These are phyloP conservation scores for Scatophagus argus DNA, from an alignment of 2,113 vertebrate species.

Conservation along the genomic window DNA sequence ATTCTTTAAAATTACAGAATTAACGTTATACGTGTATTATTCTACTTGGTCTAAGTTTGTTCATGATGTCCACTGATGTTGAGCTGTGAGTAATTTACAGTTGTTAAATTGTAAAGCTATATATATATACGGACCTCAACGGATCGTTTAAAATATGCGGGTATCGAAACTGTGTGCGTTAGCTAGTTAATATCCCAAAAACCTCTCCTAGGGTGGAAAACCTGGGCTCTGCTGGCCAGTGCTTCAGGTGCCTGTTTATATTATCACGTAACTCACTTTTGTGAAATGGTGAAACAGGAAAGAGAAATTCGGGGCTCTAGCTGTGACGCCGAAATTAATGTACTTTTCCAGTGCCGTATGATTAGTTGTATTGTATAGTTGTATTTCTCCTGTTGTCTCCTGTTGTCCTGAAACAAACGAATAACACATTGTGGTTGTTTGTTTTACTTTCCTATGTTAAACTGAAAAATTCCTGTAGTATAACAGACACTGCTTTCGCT, in stretches of 20 bases:
- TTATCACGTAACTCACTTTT: not conserved
- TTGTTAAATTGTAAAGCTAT: not conserved
- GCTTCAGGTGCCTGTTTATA: not conserved
- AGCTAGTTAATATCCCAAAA: not conserved
- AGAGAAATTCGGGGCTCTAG: not conserved
- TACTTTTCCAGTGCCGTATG: constrained; percentile 5
- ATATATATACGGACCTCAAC: not conserved
- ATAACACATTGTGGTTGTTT: constrained; percentile 6
- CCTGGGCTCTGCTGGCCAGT: not conserved
- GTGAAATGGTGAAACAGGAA: not conserved
- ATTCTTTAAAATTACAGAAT: not conserved
- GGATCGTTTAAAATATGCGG: not conserved
- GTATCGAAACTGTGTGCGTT: not conserved
- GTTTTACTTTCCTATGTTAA: not conserved
- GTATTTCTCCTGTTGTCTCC: not conserved
- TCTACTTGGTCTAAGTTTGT: not conserved
- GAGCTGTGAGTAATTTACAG: not conserved
- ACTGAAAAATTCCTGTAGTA: not conserved
- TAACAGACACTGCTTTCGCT: not conserved
- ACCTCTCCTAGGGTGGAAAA: not conserved
- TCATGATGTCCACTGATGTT: not conserved
- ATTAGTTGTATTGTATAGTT: not conserved
- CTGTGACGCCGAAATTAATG: not conserved
- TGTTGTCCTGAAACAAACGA: not conserved
- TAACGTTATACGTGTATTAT: not conserved